Percentiles rank a stretch among this genome's conserved stretches.
Conservation (phyloP, 37 sponge, comb jelly and placozoan genomes). For the Cladorhizidae sp. region DNA sequence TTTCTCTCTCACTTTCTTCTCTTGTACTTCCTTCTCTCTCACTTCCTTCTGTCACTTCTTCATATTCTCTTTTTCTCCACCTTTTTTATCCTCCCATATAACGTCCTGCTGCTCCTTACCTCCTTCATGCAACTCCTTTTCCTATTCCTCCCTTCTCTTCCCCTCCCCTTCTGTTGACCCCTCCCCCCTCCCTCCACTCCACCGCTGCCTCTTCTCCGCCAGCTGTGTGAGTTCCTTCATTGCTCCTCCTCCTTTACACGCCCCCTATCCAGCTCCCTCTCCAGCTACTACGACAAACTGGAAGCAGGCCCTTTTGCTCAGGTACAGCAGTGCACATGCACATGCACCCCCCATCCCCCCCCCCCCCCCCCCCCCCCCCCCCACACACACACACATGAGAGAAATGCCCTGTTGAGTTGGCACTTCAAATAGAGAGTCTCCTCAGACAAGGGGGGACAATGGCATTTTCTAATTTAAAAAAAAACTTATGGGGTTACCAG, state of each 20-base stretch:
- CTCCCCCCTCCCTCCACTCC: not conserved
- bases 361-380: no score
- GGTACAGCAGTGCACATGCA: conserved; percentile 2
- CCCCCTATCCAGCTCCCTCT: conserved; percentile 33
- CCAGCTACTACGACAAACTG: conserved; percentile 32
- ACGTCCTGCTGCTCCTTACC: not conserved
- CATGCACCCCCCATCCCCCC: no score
- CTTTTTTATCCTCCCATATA: not conserved
- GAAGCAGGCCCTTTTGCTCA: conserved; percentile 23
- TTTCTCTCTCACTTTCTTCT: not conserved
- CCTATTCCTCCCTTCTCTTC: not conserved
- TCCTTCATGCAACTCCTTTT: not conserved
- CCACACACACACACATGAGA: no score
- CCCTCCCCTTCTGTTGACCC: not conserved
- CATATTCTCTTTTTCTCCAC: not conserved
- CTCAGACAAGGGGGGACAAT: no score
- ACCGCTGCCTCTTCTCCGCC: not conserved
- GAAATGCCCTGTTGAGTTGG: no score
- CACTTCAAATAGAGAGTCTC: no score
- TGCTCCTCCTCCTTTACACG: conserved; percentile 50
- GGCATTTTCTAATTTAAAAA: no score
- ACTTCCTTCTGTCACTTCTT: not conserved
- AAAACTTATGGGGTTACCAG: no score
- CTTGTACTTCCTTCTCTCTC: not conserved
- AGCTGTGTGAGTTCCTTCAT: conserved; percentile 65